These are phyloP conservation scores for Ctenopoma multispine DNA, from an alignment of 2,797 vertebrate species.

Conservation along the genomic window DNA sequence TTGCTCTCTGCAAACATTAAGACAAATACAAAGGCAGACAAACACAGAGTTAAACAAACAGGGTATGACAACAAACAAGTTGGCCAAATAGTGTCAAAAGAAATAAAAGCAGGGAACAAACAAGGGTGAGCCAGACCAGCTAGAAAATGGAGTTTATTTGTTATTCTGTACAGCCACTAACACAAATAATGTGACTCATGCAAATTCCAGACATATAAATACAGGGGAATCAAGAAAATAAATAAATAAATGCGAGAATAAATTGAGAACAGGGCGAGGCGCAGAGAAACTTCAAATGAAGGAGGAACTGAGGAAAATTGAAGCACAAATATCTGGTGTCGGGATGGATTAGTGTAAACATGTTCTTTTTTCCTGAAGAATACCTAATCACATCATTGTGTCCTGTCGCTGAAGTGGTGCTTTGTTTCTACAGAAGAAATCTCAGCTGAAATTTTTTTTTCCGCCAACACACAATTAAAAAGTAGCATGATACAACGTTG, in stretches of 20 bases:
- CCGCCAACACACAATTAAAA: not conserved
- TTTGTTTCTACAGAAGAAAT: slow-evolving; percentile 36
- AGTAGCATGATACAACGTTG: not conserved
- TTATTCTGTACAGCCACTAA: slow-evolving; percentile 54
- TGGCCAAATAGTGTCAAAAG: slow-evolving; percentile 69
- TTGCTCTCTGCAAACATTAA: slow-evolving; percentile 63
- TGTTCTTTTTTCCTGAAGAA: slow-evolving; percentile 21
- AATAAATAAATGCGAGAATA: slow-evolving; percentile 59
- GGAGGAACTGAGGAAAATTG: slow-evolving; percentile 50
- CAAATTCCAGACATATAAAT: slow-evolving; percentile 54
- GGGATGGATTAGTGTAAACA: slow-evolving; percentile 62
- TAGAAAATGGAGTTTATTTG: slow-evolving; percentile 46
- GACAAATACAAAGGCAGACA: slow-evolving; percentile 61
- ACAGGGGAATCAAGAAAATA: slow-evolving; percentile 40
- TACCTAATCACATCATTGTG: slow-evolving; percentile 45
- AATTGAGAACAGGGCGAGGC: slow-evolving; percentile 50
- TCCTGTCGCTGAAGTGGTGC: slow-evolving; percentile 3
- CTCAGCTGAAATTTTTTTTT: not conserved
- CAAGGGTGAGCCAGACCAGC: slow-evolving; percentile 25
- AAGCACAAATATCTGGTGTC: slow-evolving; percentile 52
- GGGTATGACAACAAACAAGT: slow-evolving; percentile 73
- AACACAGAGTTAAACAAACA: slow-evolving; percentile 68
- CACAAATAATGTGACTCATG: slow-evolving; percentile 63
- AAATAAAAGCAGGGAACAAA: slow-evolving; percentile 64
- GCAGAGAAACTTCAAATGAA: slow-evolving; percentile 57